phyloP scores from a whole-genome alignment of 2,888 invertebrate species.

The Agriopis marginaria region DNA sequence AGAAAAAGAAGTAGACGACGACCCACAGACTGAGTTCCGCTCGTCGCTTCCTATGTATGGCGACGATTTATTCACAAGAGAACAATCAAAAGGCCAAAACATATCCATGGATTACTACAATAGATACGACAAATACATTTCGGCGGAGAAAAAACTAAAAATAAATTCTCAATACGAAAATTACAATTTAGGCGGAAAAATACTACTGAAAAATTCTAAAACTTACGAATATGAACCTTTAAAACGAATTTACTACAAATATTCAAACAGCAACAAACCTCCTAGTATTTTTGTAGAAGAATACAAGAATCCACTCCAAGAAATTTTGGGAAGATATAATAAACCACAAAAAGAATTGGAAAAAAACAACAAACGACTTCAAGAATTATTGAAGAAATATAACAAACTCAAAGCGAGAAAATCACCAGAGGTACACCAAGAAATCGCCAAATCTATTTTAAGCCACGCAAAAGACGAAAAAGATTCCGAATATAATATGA shows the following conservation, averaged over 20 bases:
- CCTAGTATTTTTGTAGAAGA: not conserved
- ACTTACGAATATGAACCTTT: not conserved
- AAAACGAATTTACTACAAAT: not conserved
- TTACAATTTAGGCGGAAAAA: not conserved
- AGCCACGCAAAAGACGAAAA: not conserved
- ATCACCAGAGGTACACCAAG: not conserved
- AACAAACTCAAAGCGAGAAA: not conserved
- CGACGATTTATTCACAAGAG: not conserved
- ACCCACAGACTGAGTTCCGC: not conserved
- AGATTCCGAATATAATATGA: not conserved
- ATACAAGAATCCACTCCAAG: not conserved
- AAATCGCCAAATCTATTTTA: not conserved
- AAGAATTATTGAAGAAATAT: not conserved
- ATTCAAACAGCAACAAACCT: not conserved
- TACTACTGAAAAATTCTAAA: not conserved
- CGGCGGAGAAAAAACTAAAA: not conserved
- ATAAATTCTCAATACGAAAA: not conserved
- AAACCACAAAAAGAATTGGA: not conserved
- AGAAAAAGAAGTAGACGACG: not conserved
- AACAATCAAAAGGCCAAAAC: not conserved
- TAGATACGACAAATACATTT: not conserved
- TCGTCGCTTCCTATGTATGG: not conserved
- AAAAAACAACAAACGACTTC: not conserved
- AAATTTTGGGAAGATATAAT: not conserved
- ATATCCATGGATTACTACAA: not conserved